A percentile compares a stretch with the other conserved stretches of the same genome.
These are phyloP conservation scores for Euthynnus affinis DNA, from an alignment of 2,797 vertebrate species.

Conservation along the genomic window DNA sequence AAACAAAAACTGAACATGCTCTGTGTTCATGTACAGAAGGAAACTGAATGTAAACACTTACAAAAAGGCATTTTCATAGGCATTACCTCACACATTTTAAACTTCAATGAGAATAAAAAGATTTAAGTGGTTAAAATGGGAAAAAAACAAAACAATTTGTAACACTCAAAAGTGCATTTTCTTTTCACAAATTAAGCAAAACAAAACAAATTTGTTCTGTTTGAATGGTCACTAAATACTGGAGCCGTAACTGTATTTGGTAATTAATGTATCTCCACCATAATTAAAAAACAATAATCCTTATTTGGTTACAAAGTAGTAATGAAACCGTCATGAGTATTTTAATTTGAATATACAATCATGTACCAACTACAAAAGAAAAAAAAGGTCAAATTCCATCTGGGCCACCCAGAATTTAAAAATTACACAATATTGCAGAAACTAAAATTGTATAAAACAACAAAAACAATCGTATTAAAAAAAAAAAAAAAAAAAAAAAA, in stretches of 20 bases:
- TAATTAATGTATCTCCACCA: constrained; percentile 29
- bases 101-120: constrained; percentile 14
- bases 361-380: constrained; percentile 14
- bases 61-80: constrained; percentile 43
- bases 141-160: not conserved
- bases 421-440: constrained; percentile 11
- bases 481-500: not conserved
- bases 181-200: constrained; percentile 20
- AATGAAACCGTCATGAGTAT: constrained; percentile 9
- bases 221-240: not conserved
- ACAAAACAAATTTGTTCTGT: not conserved
- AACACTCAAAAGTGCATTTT: constrained; percentile 47
- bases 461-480: not conserved
- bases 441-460: constrained; percentile 8
- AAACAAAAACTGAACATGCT: constrained; percentile 30
- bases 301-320: constrained; percentile 50
- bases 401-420: not conserved
- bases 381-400: not conserved
- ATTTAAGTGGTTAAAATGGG: constrained; percentile 59
- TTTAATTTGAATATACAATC: constrained; percentile 18
- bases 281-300: not conserved
- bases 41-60: constrained; percentile 46
- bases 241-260: constrained; percentile 37
- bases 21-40: constrained; percentile 32
- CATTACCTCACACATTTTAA: constrained; percentile 18